Evolutionary conservation across 2,888 invertebrate genomes (phyloP).

Genomic region (Nephrotoma flavescens): DNA sequence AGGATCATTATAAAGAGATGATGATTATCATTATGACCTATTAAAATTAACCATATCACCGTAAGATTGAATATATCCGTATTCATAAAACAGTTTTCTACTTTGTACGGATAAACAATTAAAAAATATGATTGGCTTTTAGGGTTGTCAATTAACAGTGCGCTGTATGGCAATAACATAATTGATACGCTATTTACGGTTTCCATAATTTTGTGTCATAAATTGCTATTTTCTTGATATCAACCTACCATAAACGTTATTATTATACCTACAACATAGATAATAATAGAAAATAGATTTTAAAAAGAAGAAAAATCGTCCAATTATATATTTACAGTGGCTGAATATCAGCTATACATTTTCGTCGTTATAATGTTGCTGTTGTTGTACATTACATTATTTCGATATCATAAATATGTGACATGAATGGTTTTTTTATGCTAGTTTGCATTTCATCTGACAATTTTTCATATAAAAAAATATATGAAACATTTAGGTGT

Average conservation of each 20-base stretch:
- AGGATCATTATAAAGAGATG: neutral
- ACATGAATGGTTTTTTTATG: neutral
- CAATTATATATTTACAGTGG: conserved; percentile 4
- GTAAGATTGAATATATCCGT: neutral
- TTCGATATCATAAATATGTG: neutral
- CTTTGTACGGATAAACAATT: neutral
- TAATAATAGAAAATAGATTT: neutral
- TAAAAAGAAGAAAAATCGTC: neutral
- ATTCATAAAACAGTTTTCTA: neutral
- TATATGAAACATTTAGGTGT: neutral
- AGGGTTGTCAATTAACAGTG: neutral
- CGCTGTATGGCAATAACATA: neutral
- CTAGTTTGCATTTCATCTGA: neutral
- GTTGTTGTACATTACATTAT: neutral
- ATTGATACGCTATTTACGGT: neutral
- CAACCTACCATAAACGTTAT: neutral
- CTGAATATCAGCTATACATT: neutral
- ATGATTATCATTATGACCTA: neutral
- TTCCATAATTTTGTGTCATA: neutral
- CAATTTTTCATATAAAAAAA: neutral
- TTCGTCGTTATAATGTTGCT: neutral
- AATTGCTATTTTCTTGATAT: neutral
- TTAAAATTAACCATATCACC: neutral
- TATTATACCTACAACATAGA: neutral
- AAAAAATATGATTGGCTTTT: neutral